These are phyloP conservation scores for Plutomurus gul DNA, from an alignment of 1,140 invertebrate species.

Conservation along the genomic window DNA sequence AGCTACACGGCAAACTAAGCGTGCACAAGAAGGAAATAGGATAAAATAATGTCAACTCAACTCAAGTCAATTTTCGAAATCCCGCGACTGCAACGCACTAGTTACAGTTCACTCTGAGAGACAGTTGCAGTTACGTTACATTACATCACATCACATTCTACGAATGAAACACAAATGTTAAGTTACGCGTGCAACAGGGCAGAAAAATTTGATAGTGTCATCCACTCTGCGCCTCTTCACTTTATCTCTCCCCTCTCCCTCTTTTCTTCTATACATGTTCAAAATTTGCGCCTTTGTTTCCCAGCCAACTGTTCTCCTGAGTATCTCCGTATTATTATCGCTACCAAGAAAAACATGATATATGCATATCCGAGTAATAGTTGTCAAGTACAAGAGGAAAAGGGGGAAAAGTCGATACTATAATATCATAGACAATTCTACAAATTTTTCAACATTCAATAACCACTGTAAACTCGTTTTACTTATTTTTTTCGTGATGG, in stretches of 20 bases:
- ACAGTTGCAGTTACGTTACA: constrained; percentile 1
- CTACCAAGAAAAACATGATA: too few relatives aligned
- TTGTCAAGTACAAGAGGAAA: too few relatives aligned
- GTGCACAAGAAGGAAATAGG: neutral
- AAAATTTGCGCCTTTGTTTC: neutral
- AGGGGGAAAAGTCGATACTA: too few relatives aligned
- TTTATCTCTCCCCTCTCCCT: neutral
- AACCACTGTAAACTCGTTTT: too few relatives aligned
- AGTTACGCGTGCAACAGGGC: constrained; percentile 10
- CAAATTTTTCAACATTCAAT: too few relatives aligned
- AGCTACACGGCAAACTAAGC: neutral
- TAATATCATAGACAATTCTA: too few relatives aligned
- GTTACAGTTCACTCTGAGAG: neutral
- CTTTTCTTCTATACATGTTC: neutral
- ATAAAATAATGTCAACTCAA: constrained; percentile 26
- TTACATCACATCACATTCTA: neutral
- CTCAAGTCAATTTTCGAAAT: neutral
- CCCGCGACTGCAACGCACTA: neutral
- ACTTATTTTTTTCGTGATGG: too few relatives aligned
- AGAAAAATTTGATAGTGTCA: constrained; percentile 27
- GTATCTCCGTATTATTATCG: too few relatives aligned
- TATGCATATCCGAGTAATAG: too few relatives aligned
- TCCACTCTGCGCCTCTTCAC: constrained; percentile 1
- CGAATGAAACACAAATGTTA: constrained; percentile 5
- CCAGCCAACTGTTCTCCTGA: neutral